Conservation (phyloP, 1,140 invertebrate genomes). For the Cydia splendana region DNA sequence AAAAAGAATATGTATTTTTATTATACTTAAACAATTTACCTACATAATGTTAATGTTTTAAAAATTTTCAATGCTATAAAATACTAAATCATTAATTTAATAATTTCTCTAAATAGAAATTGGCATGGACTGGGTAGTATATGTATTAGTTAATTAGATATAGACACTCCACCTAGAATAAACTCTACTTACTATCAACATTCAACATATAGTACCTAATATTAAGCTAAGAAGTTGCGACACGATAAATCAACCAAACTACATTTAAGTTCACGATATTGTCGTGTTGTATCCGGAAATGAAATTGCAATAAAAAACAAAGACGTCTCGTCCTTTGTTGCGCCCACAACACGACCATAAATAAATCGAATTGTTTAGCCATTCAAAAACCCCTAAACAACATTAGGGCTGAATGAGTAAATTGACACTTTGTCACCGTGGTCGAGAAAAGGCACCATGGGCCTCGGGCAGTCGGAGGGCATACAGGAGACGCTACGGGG, state of each 20-base stretch:
- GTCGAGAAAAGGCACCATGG: slow-evolving; percentile 53
- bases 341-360: slow-evolving; percentile 67
- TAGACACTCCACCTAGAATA: too few species aligned
- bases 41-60: too few species aligned
- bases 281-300: slow-evolving; percentile 60
- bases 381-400: slow-evolving; percentile 73
- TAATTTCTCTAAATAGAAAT: too few species aligned
- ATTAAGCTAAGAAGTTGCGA: background rate
- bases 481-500: slow-evolving; percentile 47
- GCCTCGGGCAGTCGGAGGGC: background rate
- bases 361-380: slow-evolving; percentile 69
- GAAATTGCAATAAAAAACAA: slow-evolving; percentile 63
- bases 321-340: slow-evolving; percentile 53
- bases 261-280: slow-evolving; percentile 36
- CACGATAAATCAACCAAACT: background rate
- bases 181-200: too few species aligned
- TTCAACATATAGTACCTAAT: too few species aligned
- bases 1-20: too few species aligned
- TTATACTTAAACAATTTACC: too few species aligned
- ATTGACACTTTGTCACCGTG: slow-evolving; percentile 75
- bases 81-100: too few species aligned
- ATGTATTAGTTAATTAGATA: too few species aligned
- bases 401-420: slow-evolving; percentile 73
- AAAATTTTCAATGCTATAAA: too few species aligned
- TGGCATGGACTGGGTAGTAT: too few species aligned